A percentile compares a stretch with the other conserved stretches of the same genome.
Conservation (phyloP, 2,888 invertebrate species). For the Yponomeuta cagnagella region DNA sequence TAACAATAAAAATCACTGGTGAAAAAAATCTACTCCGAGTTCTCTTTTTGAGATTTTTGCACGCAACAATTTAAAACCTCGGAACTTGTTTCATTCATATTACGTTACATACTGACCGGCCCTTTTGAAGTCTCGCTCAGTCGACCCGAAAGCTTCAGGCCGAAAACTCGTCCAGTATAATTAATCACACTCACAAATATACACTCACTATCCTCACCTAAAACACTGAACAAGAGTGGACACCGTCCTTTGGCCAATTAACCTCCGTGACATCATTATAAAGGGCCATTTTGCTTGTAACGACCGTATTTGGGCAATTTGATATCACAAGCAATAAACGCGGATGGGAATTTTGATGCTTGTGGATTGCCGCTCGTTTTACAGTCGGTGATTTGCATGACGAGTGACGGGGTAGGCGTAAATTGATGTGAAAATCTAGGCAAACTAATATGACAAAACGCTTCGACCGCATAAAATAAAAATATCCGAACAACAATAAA, state of each 20-base stretch:
- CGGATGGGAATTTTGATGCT: constrained; percentile 1
- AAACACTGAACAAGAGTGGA: background rate
- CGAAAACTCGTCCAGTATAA: constrained; percentile 9
- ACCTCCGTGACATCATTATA: constrained; percentile 18
- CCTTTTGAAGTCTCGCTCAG: too few relatives aligned
- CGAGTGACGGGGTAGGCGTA: background rate
- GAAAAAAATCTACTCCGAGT: too few relatives aligned
- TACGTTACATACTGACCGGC: too few relatives aligned
- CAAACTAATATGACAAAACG: background rate
- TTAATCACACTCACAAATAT: background rate
- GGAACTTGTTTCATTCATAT: too few relatives aligned
- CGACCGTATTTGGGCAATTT: constrained; percentile 9
- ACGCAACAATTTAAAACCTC: too few relatives aligned
- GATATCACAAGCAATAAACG: constrained; percentile 5
- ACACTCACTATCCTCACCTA: background rate
- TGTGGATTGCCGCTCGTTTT: constrained; percentile 11
- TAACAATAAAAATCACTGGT: too few relatives aligned
- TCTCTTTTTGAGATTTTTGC: too few relatives aligned
- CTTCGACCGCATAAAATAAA: background rate
- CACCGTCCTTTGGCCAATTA: constrained; percentile 11
- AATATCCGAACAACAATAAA: background rate
- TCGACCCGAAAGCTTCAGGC: background rate
- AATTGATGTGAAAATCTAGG: background rate
- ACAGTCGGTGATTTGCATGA: background rate
- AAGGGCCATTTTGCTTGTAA: constrained; percentile 10